phyloP scores from a whole-genome alignment of 2,113 vertebrate genomes.

The Odocoileus hemionus region DNA sequence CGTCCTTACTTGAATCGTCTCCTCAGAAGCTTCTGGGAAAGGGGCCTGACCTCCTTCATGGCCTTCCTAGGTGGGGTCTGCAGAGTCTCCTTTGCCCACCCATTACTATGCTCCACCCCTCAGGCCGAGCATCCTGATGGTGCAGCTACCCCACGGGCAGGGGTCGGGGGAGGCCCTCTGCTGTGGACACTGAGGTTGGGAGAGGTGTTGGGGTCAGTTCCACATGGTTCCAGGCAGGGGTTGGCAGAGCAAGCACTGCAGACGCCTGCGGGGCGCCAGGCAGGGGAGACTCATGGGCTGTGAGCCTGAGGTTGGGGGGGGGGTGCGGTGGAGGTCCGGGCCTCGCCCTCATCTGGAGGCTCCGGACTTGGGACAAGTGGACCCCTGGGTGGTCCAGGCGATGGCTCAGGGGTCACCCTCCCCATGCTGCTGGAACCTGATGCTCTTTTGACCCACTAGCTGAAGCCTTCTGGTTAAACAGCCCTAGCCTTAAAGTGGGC shows the following conservation, averaged over 20 bases:
- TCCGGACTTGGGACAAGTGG: not conserved
- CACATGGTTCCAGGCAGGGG: fast-evolving
- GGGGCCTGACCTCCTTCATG: not conserved
- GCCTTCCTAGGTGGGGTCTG: not conserved
- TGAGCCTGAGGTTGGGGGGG: not conserved
- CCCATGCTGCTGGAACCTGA: not conserved
- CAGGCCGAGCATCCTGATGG: not conserved
- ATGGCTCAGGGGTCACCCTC: not conserved
- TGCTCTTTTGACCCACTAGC: not conserved
- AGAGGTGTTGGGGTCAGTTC: not conserved
- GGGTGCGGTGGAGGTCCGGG: not conserved
- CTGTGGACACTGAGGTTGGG: not conserved
- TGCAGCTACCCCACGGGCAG: not conserved
- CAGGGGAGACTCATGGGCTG: not conserved
- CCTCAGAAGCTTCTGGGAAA: not conserved
- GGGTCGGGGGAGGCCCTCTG: not conserved
- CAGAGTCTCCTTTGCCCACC: not conserved
- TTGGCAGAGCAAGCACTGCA: not conserved
- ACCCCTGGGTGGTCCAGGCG: not conserved
- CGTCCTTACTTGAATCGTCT: fast-evolving
- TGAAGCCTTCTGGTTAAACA: not conserved
- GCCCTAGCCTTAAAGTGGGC: not conserved
- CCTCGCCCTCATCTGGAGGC: fast-evolving
- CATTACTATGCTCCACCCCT: fast-evolving
- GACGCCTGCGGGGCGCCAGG: not conserved